A percentile compares a stretch with the other conserved stretches of the same genome.
Evolutionary conservation across 2,113 vertebrate genomes (phyloP).

Genomic region (Aldabrachelys gigantea): DNA sequence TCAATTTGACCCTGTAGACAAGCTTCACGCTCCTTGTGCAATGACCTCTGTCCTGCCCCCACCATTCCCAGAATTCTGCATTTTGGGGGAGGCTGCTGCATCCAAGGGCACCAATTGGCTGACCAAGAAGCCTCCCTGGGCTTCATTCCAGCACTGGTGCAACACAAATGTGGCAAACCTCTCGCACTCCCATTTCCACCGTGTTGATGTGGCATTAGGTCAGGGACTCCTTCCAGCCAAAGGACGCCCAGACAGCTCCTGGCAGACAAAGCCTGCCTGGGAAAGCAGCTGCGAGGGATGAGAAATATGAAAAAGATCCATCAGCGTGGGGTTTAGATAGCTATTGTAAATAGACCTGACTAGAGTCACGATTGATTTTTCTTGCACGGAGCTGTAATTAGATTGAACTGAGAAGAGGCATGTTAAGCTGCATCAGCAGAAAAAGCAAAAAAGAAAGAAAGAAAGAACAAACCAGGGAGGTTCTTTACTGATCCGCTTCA

Average conservation of each 20-base stretch:
- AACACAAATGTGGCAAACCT: background rate
- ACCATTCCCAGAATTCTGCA: background rate
- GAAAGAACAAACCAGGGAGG: conserved; percentile 55
- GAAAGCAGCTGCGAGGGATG: conserved; percentile 48
- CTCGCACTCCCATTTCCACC: background rate
- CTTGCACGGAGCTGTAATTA: conserved; percentile 89
- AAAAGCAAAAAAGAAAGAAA: conserved; percentile 65
- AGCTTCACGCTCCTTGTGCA: background rate
- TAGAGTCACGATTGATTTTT: conserved; percentile 86
- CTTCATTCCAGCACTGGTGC: background rate
- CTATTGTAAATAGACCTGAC: conserved; percentile 86
- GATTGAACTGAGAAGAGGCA: conserved; percentile 83
- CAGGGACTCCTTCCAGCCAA: fast-evolving
- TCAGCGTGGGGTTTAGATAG: conserved; percentile 79
- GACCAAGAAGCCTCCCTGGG: background rate
- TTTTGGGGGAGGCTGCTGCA: background rate
- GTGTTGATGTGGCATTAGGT: too few species aligned
- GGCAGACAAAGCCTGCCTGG: background rate
- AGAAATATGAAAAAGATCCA: conserved; percentile 84
- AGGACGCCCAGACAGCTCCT: background rate
- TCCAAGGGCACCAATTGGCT: background rate
- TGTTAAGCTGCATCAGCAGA: conserved; percentile 85
- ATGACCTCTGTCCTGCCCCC: background rate
- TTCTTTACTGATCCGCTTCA: background rate
- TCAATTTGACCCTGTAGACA: background rate